Percentiles rank a stretch among this genome's conserved stretches.
Evolutionary conservation across 1,140 invertebrate genomes (phyloP).

Genomic region (Leptinotarsa undecemlineata): DNA sequence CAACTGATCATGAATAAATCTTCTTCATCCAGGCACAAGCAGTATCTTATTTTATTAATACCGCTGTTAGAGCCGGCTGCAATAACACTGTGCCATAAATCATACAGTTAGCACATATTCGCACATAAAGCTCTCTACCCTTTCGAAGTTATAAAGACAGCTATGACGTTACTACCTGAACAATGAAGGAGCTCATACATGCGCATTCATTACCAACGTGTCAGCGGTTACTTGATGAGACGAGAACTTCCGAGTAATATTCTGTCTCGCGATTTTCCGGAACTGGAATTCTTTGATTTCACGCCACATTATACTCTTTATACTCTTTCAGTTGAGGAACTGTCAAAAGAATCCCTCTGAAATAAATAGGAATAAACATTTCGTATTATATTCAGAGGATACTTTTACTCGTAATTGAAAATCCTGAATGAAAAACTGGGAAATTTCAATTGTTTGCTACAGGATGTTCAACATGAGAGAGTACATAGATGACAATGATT

Average conservation of each 20-base stretch:
- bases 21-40: neutral
- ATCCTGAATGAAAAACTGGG: no score
- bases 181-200: neutral
- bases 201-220: neutral
- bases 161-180: conserved; percentile 3
- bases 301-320: neutral
- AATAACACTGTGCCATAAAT: neutral
- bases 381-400: no score
- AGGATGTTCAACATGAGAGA: no score
- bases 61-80: neutral
- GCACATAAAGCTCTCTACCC: conserved; percentile 5
- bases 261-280: neutral
- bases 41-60: conserved; percentile 3
- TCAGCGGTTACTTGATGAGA: conserved; percentile 5
- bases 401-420: no score
- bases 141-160: conserved; percentile 2
- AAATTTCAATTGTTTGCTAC: no score
- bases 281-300: neutral
- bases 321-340: no score
- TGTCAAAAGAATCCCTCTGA: no score
- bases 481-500: no score
- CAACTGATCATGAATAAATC: neutral
- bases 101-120: conserved; percentile 6
- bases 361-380: no score
- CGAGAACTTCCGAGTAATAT: neutral